A percentile compares a stretch with the other conserved stretches of the same genome.
phyloP scores from a whole-genome alignment of 2,113 vertebrate species.

The Pachycephala philippinensis region DNA sequence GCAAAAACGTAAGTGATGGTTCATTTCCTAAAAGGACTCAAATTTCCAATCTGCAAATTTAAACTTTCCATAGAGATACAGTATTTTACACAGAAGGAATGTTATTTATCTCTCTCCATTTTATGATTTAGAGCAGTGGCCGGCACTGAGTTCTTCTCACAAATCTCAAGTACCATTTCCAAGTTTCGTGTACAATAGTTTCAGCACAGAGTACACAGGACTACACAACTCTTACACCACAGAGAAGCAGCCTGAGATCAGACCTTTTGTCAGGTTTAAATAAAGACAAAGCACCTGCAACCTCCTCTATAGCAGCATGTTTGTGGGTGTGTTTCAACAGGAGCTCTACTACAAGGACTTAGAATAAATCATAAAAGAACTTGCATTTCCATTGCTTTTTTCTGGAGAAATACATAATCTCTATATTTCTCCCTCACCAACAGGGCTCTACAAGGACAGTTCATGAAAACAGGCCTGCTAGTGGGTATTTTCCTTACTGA shows the following conservation, averaged over 20 bases:
- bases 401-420: background rate
- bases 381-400: accelerated
- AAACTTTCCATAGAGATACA: background rate
- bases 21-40: background rate
- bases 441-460: background rate
- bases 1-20: accelerated
- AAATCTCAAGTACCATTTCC: background rate
- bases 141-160: background rate
- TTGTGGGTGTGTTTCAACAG: background rate
- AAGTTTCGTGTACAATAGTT: accelerated
- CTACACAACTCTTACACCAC: background rate
- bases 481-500: background rate
- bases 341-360: background rate
- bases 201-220: background rate
- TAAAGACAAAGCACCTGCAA: background rate
- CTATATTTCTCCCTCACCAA: background rate
- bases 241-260: background rate
- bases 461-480: background rate
- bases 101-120: background rate
- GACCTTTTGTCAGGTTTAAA: background rate
- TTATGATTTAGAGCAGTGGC: background rate
- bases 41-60: background rate
- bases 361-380: background rate
- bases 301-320: accelerated
- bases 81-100: background rate